phyloP scores from a whole-genome alignment of 2,797 vertebrate species.

The Sebastes reedi region DNA sequence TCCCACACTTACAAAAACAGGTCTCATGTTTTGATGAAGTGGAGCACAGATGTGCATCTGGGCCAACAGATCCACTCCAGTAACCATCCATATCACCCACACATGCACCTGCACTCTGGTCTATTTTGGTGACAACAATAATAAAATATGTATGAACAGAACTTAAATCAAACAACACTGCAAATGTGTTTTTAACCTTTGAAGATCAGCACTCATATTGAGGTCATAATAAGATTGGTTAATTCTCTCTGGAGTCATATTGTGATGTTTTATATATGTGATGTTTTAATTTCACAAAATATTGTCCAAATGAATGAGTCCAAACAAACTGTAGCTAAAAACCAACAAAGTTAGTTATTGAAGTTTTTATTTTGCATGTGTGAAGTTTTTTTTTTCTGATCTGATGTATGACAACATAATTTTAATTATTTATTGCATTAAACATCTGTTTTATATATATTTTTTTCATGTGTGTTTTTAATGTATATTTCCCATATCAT shows the following conservation, averaged over 20 bases:
- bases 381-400: neutral
- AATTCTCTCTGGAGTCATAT: neutral
- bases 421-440: neutral
- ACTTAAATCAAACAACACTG: neutral
- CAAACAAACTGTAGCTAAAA: too few relatives aligned
- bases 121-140: neutral
- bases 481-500: neutral
- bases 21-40: conserved; percentile 23
- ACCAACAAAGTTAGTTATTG: too few relatives aligned
- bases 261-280: neutral
- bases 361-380: neutral
- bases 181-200: neutral
- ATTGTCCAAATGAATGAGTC: too few relatives aligned
- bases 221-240: neutral
- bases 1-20: neutral
- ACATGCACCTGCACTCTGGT: conserved; percentile 42
- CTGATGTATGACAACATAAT: neutral
- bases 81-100: conserved; percentile 16
- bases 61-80: conserved; percentile 41
- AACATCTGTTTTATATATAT: neutral
- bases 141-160: neutral
- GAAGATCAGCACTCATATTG: neutral
- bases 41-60: conserved; percentile 48
- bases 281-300: neutral
- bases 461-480: neutral